phyloP scores from a whole-genome alignment of 2,888 invertebrate species.

The Rhodophaea formosa region DNA sequence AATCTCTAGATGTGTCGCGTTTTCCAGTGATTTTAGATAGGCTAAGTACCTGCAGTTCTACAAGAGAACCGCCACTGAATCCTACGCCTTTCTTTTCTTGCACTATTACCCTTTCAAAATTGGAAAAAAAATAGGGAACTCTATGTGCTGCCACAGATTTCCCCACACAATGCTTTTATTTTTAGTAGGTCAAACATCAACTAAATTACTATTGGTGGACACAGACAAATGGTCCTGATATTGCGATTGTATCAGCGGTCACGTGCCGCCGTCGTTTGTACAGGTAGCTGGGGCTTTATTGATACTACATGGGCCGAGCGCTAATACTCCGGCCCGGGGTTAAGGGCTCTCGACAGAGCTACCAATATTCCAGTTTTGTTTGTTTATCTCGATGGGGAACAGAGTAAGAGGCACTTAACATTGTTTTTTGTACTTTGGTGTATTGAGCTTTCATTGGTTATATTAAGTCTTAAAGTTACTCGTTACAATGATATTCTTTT shows the following conservation, averaged over 20 bases:
- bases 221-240: conserved; percentile 19
- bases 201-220: conserved; percentile 3
- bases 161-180: neutral
- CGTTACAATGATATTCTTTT: too few relatives aligned
- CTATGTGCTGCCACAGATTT: neutral
- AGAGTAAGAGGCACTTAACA: too few relatives aligned
- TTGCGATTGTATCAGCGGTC: conserved; percentile 25
- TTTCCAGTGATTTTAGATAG: too few relatives aligned
- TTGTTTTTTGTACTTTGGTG: too few relatives aligned
- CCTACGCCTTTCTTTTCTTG: too few relatives aligned
- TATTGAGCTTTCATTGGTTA: too few relatives aligned
- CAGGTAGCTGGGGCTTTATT: conserved; percentile 14
- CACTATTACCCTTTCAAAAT: too few relatives aligned
- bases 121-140: too few relatives aligned
- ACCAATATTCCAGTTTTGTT: neutral
- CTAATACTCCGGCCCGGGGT: neutral
- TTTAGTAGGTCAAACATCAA: conserved; percentile 2
- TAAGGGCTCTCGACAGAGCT: neutral
- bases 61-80: too few relatives aligned
- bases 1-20: too few relatives aligned
- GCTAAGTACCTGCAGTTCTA: too few relatives aligned
- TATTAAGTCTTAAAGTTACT: too few relatives aligned
- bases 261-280: conserved; percentile 18
- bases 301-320: neutral
- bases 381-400: neutral